Percentiles rank a stretch among this genome's conserved stretches.
Evolutionary conservation across 2,797 vertebrate genomes (phyloP).

Genomic region (Dryobates pubescens): DNA sequence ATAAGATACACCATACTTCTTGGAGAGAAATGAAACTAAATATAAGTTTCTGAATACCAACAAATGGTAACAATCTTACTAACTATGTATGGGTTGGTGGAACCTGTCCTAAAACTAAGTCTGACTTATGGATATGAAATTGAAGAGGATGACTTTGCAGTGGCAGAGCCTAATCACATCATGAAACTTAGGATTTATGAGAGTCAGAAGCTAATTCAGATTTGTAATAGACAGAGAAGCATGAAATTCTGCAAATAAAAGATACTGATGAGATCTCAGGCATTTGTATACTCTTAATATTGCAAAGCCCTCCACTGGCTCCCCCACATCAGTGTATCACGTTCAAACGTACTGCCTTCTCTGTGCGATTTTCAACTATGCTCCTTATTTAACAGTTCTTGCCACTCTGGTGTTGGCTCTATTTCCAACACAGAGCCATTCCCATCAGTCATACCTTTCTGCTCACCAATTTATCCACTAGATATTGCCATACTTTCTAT

Average conservation of each 20-base stretch:
- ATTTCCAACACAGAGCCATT: not conserved
- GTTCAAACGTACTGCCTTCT: not conserved
- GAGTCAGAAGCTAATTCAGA: conserved; percentile 43
- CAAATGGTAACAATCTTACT: conserved; percentile 25
- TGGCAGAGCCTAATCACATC: conserved; percentile 54
- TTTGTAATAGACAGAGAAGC: conserved; percentile 47
- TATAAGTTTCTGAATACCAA: conserved; percentile 20
- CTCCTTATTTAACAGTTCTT: not conserved
- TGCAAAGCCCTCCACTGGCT: not conserved
- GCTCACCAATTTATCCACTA: not conserved
- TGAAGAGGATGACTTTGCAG: conserved; percentile 60
- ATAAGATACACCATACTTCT: conserved; percentile 10
- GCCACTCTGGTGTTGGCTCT: not conserved
- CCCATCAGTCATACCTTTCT: not conserved
- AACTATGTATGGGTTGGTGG: conserved; percentile 6
- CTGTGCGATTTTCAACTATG: not conserved
- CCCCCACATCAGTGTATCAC: not conserved
- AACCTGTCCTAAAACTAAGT: conserved; percentile 41
- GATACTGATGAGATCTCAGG: conserved; percentile 10
- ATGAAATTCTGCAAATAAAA: conserved; percentile 45
- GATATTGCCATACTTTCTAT: not conserved
- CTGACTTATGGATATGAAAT: conserved; percentile 55
- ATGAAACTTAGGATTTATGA: conserved; percentile 46
- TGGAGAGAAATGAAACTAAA: conserved; percentile 46
- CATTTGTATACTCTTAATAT: not conserved